Evolutionary conservation across 2,888 invertebrate genomes (phyloP).

Genomic region (Nephrotoma guestfalica): DNA sequence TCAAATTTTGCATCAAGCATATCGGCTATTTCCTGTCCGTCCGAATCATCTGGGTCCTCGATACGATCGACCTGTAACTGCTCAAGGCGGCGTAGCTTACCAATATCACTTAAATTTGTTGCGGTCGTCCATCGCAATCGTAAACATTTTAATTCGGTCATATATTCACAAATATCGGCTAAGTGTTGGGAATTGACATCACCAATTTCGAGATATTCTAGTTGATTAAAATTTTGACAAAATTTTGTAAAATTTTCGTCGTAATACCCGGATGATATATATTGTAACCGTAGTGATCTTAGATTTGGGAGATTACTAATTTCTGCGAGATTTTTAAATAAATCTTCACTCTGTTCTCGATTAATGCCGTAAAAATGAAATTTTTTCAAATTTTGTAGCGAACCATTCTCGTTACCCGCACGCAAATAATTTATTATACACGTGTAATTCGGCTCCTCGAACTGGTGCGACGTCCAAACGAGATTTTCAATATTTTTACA

Average conservation of each 20-base stretch:
- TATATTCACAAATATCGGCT: neutral
- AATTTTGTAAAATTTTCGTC: neutral
- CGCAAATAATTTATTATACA: neutral
- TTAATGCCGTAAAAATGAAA: neutral
- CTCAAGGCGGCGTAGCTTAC: neutral
- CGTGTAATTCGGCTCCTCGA: neutral
- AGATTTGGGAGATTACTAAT: neutral
- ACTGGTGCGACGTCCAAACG: neutral
- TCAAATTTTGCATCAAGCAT: neutral
- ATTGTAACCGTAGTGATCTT: neutral
- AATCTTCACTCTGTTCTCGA: neutral
- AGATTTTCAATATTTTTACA: neutral
- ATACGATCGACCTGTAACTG: neutral
- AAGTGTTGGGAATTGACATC: neutral
- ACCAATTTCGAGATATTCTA: neutral
- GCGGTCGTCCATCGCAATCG: neutral
- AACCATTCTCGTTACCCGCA: neutral
- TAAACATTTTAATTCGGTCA: neutral
- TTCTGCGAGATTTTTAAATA: neutral
- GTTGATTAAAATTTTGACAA: neutral
- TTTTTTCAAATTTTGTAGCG: neutral
- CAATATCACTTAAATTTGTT: neutral
- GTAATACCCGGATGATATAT: neutral
- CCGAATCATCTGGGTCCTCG: neutral
- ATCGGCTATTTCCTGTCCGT: neutral